Evolutionary conservation across 2,888 invertebrate genomes (phyloP).

Genomic region (Morpho deidamia): DNA sequence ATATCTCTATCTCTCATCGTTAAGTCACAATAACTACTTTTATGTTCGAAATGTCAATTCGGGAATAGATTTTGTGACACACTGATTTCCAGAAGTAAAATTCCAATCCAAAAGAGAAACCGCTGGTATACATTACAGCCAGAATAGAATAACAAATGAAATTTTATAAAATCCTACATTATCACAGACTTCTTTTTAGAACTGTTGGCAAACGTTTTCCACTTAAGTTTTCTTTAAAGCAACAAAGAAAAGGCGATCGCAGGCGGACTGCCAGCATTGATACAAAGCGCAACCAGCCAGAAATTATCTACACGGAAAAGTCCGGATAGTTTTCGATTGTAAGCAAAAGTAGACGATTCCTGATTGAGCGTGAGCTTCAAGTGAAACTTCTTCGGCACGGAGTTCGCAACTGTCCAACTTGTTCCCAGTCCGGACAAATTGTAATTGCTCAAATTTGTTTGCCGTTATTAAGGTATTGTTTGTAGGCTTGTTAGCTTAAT

Average conservation of each 20-base stretch:
- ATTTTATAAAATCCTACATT: neutral
- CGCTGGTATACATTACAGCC: too few relatives aligned
- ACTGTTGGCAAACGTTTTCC: slow-evolving; percentile 10
- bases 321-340: slow-evolving; percentile 9
- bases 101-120: too few relatives aligned
- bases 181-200: neutral
- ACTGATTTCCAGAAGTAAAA: too few relatives aligned
- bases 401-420: slow-evolving; percentile 13
- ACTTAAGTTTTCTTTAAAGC: slow-evolving; percentile 6
- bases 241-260: slow-evolving; percentile 6
- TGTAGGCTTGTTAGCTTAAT: too few relatives aligned
- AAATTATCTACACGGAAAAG: slow-evolving; percentile 10
- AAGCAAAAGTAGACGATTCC: slow-evolving; percentile 6
- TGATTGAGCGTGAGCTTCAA: slow-evolving; percentile 13
- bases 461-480: neutral
- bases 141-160: too few relatives aligned
- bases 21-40: too few relatives aligned
- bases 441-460: slow-evolving; percentile 12
- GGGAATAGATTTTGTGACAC: too few relatives aligned
- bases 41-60: too few relatives aligned
- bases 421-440: slow-evolving; percentile 2
- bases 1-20: too few relatives aligned
- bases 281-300: slow-evolving; percentile 3
- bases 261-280: slow-evolving; percentile 5
- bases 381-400: neutral